phyloP scores from a whole-genome alignment of 2,113 vertebrate genomes.

The Prinia subflava region DNA sequence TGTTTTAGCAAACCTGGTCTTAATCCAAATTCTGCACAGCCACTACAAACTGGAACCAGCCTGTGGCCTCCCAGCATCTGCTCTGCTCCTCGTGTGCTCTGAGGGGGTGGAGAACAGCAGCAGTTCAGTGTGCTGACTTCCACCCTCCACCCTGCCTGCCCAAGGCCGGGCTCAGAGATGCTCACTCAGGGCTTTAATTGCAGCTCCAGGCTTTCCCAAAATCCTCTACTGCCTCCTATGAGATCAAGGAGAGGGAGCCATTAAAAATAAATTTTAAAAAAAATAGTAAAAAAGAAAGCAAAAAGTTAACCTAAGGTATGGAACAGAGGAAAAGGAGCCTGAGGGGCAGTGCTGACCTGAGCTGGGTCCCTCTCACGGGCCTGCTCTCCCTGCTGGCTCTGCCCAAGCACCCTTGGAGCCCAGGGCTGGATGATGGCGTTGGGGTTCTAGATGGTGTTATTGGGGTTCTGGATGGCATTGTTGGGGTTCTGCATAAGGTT shows the following conservation, averaged over 20 bases:
- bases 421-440: rapidly evolving
- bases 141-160: not conserved
- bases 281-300: no score
- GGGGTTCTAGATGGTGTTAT: not conserved
- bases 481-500: not conserved
- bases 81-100: not conserved
- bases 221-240: rapidly evolving
- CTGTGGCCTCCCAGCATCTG: not conserved
- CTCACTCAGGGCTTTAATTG: not conserved
- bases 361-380: not conserved
- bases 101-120: not conserved
- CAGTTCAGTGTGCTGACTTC: not conserved
- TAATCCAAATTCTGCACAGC: not conserved
- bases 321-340: not conserved
- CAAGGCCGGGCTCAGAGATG: not conserved
- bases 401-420: not conserved
- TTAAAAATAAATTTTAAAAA: not conserved
- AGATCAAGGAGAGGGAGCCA: not conserved
- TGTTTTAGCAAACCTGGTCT: not conserved
- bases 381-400: not conserved
- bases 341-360: rapidly evolving
- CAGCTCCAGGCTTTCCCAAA: not conserved
- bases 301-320: not conserved
- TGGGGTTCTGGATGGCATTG: not conserved
- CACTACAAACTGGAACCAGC: not conserved